phyloP scores from a whole-genome alignment of 1,140 invertebrate species.

The Drosophila santomea region DNA sequence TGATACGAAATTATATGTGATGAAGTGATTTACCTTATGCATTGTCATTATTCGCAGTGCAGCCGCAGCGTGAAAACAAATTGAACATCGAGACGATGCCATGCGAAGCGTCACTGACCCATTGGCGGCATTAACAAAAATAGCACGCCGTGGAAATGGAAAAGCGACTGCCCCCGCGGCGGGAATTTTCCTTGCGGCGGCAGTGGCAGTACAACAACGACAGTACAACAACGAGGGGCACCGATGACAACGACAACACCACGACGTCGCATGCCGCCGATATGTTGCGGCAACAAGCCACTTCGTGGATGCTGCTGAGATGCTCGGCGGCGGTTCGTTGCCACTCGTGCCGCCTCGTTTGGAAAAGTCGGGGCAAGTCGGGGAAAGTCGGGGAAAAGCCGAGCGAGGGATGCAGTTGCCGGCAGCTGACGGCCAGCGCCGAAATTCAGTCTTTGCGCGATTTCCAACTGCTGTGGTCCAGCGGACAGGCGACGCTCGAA shows the following conservation, averaged over 20 bases:
- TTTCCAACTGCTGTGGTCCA: constrained; percentile 65
- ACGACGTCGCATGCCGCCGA: neutral
- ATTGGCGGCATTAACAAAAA: constrained; percentile 36
- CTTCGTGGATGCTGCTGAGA: constrained; percentile 28
- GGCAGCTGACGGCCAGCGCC: constrained; percentile 26
- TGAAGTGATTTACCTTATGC: neutral
- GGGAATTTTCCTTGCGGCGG: constrained; percentile 65
- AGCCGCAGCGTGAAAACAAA: constrained; percentile 59
- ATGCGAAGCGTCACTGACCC: constrained; percentile 70
- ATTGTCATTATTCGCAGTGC: neutral
- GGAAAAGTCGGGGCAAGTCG: constrained; percentile 9
- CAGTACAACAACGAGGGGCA: neutral
- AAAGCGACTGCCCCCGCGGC: constrained; percentile 66
- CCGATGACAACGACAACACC: neutral
- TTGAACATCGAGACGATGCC: constrained; percentile 25
- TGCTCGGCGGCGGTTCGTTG: neutral
- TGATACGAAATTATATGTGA: no score
- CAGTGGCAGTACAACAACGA: neutral
- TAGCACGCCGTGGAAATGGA: constrained; percentile 46
- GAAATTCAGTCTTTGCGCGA: constrained; percentile 72
- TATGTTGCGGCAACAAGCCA: constrained; percentile 71
- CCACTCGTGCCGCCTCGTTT: constrained; percentile 8
- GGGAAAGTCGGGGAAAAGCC: constrained; percentile 18
- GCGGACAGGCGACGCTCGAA: constrained; percentile 23
- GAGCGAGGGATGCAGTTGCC: constrained; percentile 37